phyloP scores from a whole-genome alignment of 2,888 invertebrate genomes.

The Zygaena filipendulae region DNA sequence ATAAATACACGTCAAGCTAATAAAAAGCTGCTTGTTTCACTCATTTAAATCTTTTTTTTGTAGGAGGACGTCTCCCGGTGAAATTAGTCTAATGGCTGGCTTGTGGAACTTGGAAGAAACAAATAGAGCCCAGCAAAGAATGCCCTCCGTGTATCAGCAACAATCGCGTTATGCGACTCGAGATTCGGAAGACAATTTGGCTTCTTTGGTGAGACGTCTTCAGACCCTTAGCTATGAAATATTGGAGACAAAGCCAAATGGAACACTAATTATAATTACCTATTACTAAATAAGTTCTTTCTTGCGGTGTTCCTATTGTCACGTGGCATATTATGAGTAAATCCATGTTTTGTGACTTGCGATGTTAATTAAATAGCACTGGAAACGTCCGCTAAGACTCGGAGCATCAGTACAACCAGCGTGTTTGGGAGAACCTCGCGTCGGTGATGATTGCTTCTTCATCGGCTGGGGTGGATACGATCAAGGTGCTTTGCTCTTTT shows the following conservation, averaged over 20 bases:
- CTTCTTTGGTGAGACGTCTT: conserved; percentile 46
- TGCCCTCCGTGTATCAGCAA: conserved; percentile 30
- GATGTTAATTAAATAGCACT: too few relatives aligned
- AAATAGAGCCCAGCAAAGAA: conserved; percentile 29
- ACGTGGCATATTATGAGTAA: conserved; percentile 2
- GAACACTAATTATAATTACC: background rate
- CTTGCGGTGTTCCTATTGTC: conserved; percentile 3
- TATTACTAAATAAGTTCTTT: background rate
- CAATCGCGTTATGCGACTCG: conserved; percentile 34
- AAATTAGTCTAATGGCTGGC: conserved; percentile 37
- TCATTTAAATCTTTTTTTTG: too few relatives aligned
- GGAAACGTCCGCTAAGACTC: conserved; percentile 39
- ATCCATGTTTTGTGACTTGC: conserved; percentile 11
- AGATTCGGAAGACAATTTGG: conserved; percentile 35
- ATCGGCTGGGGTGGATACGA: conserved; percentile 55
- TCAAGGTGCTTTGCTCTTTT: conserved; percentile 47
- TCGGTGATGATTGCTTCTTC: conserved; percentile 39
- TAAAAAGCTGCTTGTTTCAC: too few relatives aligned
- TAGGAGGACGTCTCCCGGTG: conserved; percentile 32
- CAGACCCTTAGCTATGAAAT: too few relatives aligned
- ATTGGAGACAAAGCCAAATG: too few relatives aligned
- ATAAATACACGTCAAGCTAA: too few relatives aligned
- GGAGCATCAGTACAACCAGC: conserved; percentile 38
- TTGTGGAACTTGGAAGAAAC: conserved; percentile 37
- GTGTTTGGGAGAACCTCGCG: conserved; percentile 34